These are phyloP conservation scores for Psilopsiagon aymara DNA, from an alignment of 2,113 vertebrate species.

Conservation along the genomic window DNA sequence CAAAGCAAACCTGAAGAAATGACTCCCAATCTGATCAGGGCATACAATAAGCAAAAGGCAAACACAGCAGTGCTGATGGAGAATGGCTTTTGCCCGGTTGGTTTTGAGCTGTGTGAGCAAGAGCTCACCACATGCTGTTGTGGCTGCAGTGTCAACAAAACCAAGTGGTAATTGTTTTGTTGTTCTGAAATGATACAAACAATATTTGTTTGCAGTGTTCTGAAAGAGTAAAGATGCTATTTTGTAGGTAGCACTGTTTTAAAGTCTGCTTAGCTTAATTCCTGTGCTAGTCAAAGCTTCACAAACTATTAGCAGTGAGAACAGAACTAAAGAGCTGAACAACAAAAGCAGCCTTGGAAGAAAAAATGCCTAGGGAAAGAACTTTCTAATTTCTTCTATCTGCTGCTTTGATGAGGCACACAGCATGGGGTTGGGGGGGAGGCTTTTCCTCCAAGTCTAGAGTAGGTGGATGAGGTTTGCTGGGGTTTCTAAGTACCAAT, in stretches of 20 bases:
- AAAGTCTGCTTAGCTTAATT: slow-evolving; percentile 20
- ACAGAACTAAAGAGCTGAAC: slow-evolving; percentile 14
- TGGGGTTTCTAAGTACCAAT: neutral
- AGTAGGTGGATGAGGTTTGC: neutral
- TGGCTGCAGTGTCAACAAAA: neutral
- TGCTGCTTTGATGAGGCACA: neutral
- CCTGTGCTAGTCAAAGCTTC: slow-evolving; percentile 29
- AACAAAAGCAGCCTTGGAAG: neutral
- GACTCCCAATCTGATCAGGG: neutral
- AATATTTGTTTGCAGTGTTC: neutral
- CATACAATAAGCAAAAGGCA: neutral
- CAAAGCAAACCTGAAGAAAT: neutral
- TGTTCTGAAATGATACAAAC: neutral
- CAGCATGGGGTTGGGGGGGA: neutral
- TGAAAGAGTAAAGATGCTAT: neutral
- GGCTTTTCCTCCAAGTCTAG: neutral
- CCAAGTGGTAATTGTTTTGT: neutral
- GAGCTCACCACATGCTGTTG: neutral
- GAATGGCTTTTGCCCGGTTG: neutral
- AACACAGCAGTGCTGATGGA: neutral
- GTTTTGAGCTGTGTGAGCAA: neutral
- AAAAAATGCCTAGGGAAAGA: neutral
- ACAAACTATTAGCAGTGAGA: slow-evolving; percentile 14
- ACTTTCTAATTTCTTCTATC: neutral
- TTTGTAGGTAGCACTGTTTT: neutral